phyloP scores from a whole-genome alignment of 2,113 vertebrate species.

The Macrotus californicus region DNA sequence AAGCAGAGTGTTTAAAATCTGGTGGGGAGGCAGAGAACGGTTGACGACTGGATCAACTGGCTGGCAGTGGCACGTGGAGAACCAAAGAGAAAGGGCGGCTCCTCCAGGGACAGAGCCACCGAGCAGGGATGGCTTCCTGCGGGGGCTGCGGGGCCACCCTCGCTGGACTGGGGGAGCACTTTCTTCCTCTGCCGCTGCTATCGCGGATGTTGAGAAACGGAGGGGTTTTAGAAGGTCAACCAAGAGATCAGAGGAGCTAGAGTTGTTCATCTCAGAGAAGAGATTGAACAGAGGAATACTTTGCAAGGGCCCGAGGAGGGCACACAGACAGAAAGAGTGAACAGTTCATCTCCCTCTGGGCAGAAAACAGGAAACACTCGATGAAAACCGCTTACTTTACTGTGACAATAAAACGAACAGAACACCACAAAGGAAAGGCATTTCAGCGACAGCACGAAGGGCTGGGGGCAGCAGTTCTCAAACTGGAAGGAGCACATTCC shows the following conservation, averaged over 20 bases:
- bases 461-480: background rate
- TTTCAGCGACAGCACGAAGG: background rate
- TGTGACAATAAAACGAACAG: background rate
- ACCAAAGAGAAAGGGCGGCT: background rate
- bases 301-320: background rate
- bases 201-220: background rate
- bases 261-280: background rate
- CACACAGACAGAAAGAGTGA: background rate
- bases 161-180: background rate
- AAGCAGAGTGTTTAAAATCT: background rate
- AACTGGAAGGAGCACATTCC: background rate
- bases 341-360: background rate
- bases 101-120: too few species aligned
- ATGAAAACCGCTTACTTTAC: background rate
- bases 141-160: fast-evolving
- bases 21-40: background rate
- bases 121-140: background rate
- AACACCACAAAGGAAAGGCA: background rate
- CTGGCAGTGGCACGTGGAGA: background rate
- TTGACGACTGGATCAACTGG: background rate
- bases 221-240: background rate
- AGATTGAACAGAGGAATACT: background rate
- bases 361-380: background rate
- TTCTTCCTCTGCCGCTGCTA: background rate
- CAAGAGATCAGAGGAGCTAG: background rate